phyloP scores from a whole-genome alignment of 2,797 vertebrate genomes.

The Acanthurus leucopareius region DNA sequence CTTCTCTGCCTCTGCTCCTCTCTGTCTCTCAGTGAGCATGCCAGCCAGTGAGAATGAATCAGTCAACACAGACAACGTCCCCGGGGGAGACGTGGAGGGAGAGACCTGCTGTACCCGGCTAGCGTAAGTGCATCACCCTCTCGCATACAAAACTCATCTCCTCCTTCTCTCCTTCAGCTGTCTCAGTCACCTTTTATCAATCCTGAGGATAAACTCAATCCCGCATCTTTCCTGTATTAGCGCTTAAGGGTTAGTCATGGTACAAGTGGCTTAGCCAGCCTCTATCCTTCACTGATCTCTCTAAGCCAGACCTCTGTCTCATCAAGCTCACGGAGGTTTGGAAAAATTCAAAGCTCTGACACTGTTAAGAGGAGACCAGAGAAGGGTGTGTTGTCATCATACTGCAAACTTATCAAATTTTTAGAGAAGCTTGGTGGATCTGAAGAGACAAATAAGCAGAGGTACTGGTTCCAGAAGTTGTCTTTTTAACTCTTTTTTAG shows the following conservation, averaged over 20 bases:
- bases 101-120: conserved; percentile 96
- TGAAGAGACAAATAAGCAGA: conserved; percentile 6
- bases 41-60: conserved; percentile 98
- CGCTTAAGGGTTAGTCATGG: conserved; percentile 9
- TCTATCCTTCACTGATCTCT: conserved; percentile 43
- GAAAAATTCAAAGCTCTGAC: conserved; percentile 8
- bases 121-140: conserved; percentile 90
- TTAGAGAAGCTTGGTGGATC: conserved; percentile 1
- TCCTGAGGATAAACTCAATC: conserved; percentile 24
- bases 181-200: conserved; percentile 36
- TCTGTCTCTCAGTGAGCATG: conserved; percentile 93
- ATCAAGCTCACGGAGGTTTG: conserved; percentile 27
- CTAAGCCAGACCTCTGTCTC: conserved; percentile 33
- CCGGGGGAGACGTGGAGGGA: conserved; percentile 94
- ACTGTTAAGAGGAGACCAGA: conserved; percentile 13
- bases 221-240: conserved; percentile 9
- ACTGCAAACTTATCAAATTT: conserved; percentile 15
- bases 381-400: conserved; percentile 16
- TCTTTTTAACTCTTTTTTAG: background rate
- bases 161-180: conserved; percentile 31
- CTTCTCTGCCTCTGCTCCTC: conserved; percentile 26
- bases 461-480: background rate
- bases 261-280: conserved; percentile 9
- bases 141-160: conserved; percentile 16
- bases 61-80: conserved; percentile 97